These are phyloP conservation scores for Drosophila fulvimacula DNA, from an alignment of 2,888 invertebrate genomes.

Conservation along the genomic window DNA sequence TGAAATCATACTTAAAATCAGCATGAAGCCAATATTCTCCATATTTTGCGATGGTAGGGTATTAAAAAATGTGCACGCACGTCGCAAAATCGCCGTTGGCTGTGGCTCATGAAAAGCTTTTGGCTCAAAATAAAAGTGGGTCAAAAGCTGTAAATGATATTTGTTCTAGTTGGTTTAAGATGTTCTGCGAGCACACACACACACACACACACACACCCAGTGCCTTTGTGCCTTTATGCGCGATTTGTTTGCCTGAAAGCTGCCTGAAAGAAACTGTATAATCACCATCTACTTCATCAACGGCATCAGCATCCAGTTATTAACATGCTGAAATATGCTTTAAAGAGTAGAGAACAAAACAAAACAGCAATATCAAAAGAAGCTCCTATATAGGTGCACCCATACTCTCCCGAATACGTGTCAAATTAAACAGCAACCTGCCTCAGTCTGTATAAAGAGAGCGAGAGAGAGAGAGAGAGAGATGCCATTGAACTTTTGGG, in stretches of 20 bases:
- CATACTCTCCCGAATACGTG: conserved; percentile 37
- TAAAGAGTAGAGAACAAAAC: background rate
- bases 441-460: background rate
- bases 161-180: conserved; percentile 79
- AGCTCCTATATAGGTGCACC: background rate
- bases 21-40: background rate
- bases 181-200: conserved; percentile 46
- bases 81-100: conserved; percentile 64
- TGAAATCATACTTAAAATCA: background rate
- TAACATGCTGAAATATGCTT: conserved; percentile 44
- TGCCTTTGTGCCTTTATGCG: conserved; percentile 42
- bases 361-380: background rate
- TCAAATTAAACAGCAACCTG: conserved; percentile 47
- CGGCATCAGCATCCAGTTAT: conserved; percentile 40
- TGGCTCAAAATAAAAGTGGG: conserved; percentile 72
- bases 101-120: conserved; percentile 57
- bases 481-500: conserved; percentile 69
- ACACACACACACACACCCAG: background rate
- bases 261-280: conserved; percentile 46
- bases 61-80: conserved; percentile 49
- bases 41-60: background rate
- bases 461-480: conserved; percentile 10
- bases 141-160: conserved; percentile 80
- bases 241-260: conserved; percentile 43
- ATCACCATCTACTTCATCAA: conserved; percentile 40